These are phyloP conservation scores for Sarcophaga variegata DNA, from an alignment of 2,888 invertebrate species.

Conservation along the genomic window DNA sequence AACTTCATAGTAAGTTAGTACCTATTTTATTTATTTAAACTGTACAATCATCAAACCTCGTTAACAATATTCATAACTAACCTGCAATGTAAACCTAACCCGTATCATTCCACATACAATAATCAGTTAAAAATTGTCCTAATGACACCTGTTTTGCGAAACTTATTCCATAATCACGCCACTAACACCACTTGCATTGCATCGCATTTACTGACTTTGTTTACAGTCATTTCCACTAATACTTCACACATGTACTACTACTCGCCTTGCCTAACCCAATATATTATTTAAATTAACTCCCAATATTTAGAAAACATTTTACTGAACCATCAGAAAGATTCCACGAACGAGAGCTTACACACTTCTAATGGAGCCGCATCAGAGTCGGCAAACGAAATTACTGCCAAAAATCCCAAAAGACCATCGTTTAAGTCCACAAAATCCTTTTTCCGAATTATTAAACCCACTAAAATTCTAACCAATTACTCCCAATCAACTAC, in stretches of 20 bases:
- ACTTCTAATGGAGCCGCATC: conserved; percentile 81
- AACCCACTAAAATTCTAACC: conserved; percentile 69
- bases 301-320: conserved; percentile 73
- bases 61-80: conserved; percentile 35
- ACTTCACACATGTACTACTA: conserved; percentile 11
- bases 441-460: conserved; percentile 72
- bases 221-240: conserved; percentile 36
- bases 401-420: conserved; percentile 53
- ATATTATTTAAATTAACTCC: conserved; percentile 60
- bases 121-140: neutral
- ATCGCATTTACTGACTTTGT: conserved; percentile 10
- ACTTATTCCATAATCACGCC: conserved; percentile 3
- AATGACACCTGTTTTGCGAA: conserved; percentile 20
- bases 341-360: conserved; percentile 83
- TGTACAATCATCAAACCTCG: conserved; percentile 52
- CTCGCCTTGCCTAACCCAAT: conserved; percentile 42
- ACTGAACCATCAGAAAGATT: conserved; percentile 82
- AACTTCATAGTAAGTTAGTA: conserved; percentile 85
- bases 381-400: conserved; percentile 46
- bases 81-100: conserved; percentile 31
- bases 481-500: conserved; percentile 50
- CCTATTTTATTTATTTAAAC: conserved; percentile 77
- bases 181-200: conserved; percentile 46
- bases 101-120: conserved; percentile 27
- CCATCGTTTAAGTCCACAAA: conserved; percentile 67